Evolutionary conservation across 2,113 vertebrate species (phyloP).

Genomic region (Barnardius zonarius): DNA sequence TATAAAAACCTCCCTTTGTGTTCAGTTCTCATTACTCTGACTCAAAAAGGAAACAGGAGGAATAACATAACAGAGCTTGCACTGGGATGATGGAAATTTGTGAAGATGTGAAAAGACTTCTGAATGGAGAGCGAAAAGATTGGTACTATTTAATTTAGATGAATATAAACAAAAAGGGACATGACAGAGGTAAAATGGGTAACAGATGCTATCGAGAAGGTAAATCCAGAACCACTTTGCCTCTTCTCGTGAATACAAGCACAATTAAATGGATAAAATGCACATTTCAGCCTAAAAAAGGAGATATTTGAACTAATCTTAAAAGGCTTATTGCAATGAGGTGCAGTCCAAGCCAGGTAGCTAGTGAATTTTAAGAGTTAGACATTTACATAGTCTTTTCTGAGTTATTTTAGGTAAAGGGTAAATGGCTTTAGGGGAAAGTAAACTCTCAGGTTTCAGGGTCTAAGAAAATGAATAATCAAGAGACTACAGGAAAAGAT

Average conservation of each 20-base stretch:
- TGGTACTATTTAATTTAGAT: slow-evolving; percentile 7
- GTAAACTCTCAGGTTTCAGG: background rate
- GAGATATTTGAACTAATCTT: background rate
- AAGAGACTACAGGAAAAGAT: rapidly evolving
- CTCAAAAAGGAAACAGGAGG: background rate
- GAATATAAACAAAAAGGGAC: slow-evolving; percentile 37
- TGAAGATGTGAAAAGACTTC: slow-evolving; percentile 18
- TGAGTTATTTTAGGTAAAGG: background rate
- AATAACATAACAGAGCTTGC: background rate
- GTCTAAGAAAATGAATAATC: background rate
- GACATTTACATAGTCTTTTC: background rate
- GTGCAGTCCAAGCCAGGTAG: background rate
- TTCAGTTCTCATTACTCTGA: background rate
- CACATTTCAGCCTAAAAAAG: background rate
- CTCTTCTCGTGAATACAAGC: slow-evolving; percentile 3
- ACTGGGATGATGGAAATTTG: background rate
- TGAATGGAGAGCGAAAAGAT: background rate
- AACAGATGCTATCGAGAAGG: background rate
- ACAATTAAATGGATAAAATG: slow-evolving; percentile 4
- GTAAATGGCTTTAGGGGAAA: background rate
- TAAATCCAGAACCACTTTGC: slow-evolving; percentile 18
- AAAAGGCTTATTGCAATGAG: background rate
- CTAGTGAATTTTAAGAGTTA: background rate
- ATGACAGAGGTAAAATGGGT: background rate
- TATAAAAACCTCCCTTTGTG: background rate